These are phyloP conservation scores for Bombylius discolor DNA, from an alignment of 2,888 invertebrate genomes.

Conservation along the genomic window DNA sequence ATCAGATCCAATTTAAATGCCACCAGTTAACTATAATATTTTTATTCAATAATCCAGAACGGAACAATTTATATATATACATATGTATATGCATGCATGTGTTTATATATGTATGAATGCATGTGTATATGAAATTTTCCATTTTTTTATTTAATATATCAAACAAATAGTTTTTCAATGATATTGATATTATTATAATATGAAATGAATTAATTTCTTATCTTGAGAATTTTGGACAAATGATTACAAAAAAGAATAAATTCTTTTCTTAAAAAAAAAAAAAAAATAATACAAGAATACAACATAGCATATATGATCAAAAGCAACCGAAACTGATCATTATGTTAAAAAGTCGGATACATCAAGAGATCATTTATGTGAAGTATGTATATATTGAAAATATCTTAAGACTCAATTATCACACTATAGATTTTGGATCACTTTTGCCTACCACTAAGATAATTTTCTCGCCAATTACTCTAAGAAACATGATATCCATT, in stretches of 20 bases:
- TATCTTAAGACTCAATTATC: constrained; percentile 15
- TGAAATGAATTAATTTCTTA: constrained; percentile 6
- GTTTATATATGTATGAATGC: too few species aligned
- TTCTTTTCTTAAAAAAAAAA: too few species aligned
- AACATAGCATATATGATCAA: constrained; percentile 1
- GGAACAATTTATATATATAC: not conserved
- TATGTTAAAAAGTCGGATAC: not conserved
- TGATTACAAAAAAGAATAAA: not conserved
- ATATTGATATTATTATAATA: not conserved
- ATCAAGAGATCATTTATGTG: not conserved
- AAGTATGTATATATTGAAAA: not conserved
- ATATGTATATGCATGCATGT: too few species aligned
- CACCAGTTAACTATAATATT: not conserved
- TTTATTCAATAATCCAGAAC: not conserved
- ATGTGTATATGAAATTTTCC: constrained; percentile 1
- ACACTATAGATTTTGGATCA: constrained; percentile 4
- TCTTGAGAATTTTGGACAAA: constrained; percentile 4
- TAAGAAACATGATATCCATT: constrained; percentile 3
- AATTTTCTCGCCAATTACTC: constrained; percentile 13
- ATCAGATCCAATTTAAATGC: constrained; percentile 8
- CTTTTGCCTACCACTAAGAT: constrained; percentile 7
- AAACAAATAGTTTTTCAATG: constrained; percentile 1
- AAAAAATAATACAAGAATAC: not conserved
- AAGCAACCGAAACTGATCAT: constrained; percentile 4
- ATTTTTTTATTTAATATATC: constrained; percentile 3